These are phyloP conservation scores for Indri indri DNA, from an alignment of 2,113 vertebrate species.

Conservation along the genomic window DNA sequence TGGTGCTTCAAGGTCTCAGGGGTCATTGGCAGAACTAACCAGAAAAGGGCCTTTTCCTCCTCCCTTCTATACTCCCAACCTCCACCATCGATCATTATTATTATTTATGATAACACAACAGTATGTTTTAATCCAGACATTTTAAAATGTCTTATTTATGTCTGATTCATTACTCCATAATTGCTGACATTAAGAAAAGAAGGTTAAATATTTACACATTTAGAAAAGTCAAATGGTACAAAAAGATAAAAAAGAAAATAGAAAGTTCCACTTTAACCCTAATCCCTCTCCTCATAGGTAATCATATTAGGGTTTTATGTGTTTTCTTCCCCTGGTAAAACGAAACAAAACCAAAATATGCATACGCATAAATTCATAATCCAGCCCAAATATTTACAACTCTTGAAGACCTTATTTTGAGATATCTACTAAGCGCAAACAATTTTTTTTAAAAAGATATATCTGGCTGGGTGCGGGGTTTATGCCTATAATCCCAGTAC, in stretches of 20 bases:
- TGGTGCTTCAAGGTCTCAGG: background rate
- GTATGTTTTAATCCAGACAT: background rate
- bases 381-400: background rate
- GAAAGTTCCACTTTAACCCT: background rate
- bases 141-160: background rate
- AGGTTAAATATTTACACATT: background rate
- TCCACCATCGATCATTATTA: background rate
- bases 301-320: background rate
- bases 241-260: background rate
- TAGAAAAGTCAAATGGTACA: background rate
- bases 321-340: background rate
- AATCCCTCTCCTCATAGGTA: background rate
- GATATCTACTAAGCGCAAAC: background rate
- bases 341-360: background rate
- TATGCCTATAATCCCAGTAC: too few relatives aligned
- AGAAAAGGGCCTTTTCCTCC: background rate
- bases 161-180: background rate
- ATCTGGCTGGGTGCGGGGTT: too few relatives aligned
- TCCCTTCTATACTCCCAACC: background rate
- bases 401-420: background rate
- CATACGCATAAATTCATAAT: background rate
- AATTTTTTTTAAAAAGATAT: background rate
- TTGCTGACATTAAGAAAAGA: background rate
- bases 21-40: background rate
- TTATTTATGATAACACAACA: background rate